Evolutionary conservation across 1,140 invertebrate species (phyloP).

Genomic region (Anoplophora glabripennis): DNA sequence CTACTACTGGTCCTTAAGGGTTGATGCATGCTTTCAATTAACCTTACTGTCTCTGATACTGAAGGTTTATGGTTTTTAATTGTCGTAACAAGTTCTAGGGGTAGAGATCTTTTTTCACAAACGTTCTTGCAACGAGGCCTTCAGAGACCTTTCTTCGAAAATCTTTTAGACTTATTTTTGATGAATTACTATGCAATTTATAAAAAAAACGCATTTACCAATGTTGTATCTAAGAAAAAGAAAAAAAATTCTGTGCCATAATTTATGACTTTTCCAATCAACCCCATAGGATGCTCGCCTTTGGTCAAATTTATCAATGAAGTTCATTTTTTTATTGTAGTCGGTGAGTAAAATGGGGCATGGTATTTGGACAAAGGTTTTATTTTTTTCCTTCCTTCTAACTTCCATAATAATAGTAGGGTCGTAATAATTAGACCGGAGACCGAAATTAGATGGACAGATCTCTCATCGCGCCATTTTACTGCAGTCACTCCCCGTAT

Average conservation of each 20-base stretch:
- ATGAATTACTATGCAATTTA: too few relatives aligned
- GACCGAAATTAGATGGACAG: slow-evolving; percentile 43
- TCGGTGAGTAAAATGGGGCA: slow-evolving; percentile 32
- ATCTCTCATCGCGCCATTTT: slow-evolving; percentile 48
- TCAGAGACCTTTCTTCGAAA: too few relatives aligned
- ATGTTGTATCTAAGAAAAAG: neutral
- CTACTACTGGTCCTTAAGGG: too few relatives aligned
- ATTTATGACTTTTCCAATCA: slow-evolving; percentile 45
- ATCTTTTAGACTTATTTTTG: too few relatives aligned
- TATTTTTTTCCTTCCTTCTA: slow-evolving; percentile 37
- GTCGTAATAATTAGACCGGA: slow-evolving; percentile 46
- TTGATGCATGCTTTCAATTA: too few relatives aligned
- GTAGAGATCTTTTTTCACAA: too few relatives aligned
- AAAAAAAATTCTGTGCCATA: slow-evolving; percentile 28
- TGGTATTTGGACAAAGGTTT: slow-evolving; percentile 19
- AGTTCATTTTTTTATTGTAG: slow-evolving; percentile 48
- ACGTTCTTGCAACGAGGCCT: too few relatives aligned
- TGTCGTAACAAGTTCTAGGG: too few relatives aligned
- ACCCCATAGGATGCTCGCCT: slow-evolving; percentile 42
- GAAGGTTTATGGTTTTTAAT: too few relatives aligned
- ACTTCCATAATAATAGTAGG: slow-evolving; percentile 32
- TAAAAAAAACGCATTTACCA: too few relatives aligned
- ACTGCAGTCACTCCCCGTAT: slow-evolving; percentile 38
- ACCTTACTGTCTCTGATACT: too few relatives aligned
- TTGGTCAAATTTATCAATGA: slow-evolving; percentile 46